Conservation (phyloP, 2,113 vertebrate genomes). For the Dasyprocta punctata region DNA sequence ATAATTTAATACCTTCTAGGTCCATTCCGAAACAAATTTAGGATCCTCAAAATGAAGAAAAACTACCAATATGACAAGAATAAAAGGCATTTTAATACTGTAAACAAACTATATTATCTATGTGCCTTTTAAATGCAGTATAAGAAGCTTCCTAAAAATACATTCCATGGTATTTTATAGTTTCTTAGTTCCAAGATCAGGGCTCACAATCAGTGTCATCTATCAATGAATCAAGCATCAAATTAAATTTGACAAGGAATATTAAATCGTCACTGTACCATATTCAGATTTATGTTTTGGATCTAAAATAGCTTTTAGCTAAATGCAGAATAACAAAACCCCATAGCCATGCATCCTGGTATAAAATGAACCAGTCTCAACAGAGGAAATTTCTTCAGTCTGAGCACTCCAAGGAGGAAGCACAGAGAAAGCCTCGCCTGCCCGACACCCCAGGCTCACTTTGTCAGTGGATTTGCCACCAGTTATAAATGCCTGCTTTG, state of each 20-base stretch:
- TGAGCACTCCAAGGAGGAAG: conserved; percentile 31
- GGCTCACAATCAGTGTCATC: not conserved
- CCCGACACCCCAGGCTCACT: not conserved
- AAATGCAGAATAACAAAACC: conserved; percentile 34
- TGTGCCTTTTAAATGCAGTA: not conserved
- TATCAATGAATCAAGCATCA: not conserved
- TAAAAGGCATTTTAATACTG: not conserved
- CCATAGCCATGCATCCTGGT: not conserved
- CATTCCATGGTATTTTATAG: not conserved
- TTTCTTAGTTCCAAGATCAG: not conserved
- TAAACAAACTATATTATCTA: not conserved
- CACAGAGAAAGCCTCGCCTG: not conserved
- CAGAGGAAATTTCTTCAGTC: conserved; percentile 18
- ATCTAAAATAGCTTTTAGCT: conserved; percentile 24
- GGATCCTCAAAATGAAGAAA: not conserved
- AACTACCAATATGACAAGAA: not conserved
- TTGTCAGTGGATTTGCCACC: not conserved
- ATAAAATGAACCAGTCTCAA: conserved; percentile 39
- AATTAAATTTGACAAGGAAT: conserved; percentile 53
- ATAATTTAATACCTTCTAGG: not conserved
- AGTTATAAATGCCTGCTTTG: not conserved
- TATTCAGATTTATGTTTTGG: not conserved
- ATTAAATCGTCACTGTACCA: conserved; percentile 18
- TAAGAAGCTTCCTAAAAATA: not conserved
- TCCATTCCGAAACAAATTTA: not conserved